Base-by-base conservation (phyloP, 2,797 vertebrate species). In the Dipus sagitta region DNA sequence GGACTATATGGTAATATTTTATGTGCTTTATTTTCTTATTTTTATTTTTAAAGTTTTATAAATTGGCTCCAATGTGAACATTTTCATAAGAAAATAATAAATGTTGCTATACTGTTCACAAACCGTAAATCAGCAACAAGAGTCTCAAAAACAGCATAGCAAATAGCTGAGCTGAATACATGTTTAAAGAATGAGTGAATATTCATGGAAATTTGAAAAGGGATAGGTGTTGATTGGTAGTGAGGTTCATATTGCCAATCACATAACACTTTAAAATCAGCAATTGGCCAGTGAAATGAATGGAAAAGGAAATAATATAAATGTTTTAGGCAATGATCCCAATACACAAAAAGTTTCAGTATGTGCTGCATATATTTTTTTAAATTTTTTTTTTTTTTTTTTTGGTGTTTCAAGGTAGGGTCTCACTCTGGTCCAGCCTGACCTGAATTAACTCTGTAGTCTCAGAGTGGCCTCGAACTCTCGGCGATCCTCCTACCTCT, bases 281-380 rank as follows among this genome's bases (percentile, higher is more conserved):
- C 32, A 81, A 60, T 72, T 79, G 83, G 28, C 24, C 20, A 84
- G 20, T 54, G 62, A 83, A 68, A 79, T 18, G 6, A 93, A 65
- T n/a, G 47, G 8, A 72, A 54, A 87, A 74, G 60, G 47, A 88
- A 87, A 84, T 95, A 84, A 90, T 58, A 38, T 91, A 11, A 67
- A 87, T 71, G 21, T 3, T 10, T 10, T 80, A 17, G 54, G 34
- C 21, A 91, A 74, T 13, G 79, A 88, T n/a, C 26, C 32, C 47
- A 86, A 34, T 15, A 47, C 32, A 86, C 65, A 86, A 83, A 83
- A 74, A 26, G 79, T 58, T 78, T 92, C 79, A 58, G 54, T 62
- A 34, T 10, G 1, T 42, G 18, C 65, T n/a, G 9, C 47, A 47
- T 47, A 47, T 47, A 47, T 6, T 52, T 52, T n/a, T n/a, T n/a